Evolutionary conservation across 2,888 invertebrate genomes (phyloP), one percentile per base, ranked within the genome.

Genomic region (Alitta virens): DNA sequence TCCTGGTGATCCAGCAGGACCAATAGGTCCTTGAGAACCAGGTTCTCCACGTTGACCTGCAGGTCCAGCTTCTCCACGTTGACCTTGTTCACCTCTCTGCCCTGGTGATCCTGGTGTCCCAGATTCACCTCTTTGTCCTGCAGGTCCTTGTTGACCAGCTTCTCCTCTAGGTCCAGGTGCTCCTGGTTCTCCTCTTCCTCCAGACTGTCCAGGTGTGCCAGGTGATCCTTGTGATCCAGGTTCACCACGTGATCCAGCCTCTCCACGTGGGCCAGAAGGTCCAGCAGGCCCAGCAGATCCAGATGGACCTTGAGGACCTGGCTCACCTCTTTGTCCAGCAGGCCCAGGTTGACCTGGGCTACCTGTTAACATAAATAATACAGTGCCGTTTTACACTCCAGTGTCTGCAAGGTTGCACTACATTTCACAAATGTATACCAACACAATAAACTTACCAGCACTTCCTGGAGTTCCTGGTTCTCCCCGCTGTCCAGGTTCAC

Each of bases 191-290:
- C 56, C 54, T n/a, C 7, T n/a, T 5, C 53, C 23, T 21, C 75
- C 76, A 43, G 68, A 59, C 43, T 66, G 68, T 46, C 33, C 27
- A 21, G 52, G 27, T 42, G 66, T 65, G 40, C 40, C 54, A 27
- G 27, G 49, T 21, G 23, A 56, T 23, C 66, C 66, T 38, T 49
- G 21, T 0, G 63, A 23, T 1, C 68, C 68, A 56, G 55, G 24
- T n/a, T 57, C 33, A 27, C 69, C 76, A 7, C 68, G 59, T 18
- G 70, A 68, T 33, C 77, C 75, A 16, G 86, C 82, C 70, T 88
- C 88, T 0, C 92, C 92, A 23, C 86, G 82, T 71, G 86, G 87
- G 49, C 64, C 63, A 16, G 61, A 3, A 21, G 49, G 49, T 23
- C 66, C 66, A 42, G 56, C 18, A 12, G 42, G 52, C 33, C 56